A percentile compares a stretch with the other conserved stretches of the same genome.
These are phyloP conservation scores for Polymixis flavicincta DNA, from an alignment of 2,888 invertebrate species.

Conservation along the genomic window DNA sequence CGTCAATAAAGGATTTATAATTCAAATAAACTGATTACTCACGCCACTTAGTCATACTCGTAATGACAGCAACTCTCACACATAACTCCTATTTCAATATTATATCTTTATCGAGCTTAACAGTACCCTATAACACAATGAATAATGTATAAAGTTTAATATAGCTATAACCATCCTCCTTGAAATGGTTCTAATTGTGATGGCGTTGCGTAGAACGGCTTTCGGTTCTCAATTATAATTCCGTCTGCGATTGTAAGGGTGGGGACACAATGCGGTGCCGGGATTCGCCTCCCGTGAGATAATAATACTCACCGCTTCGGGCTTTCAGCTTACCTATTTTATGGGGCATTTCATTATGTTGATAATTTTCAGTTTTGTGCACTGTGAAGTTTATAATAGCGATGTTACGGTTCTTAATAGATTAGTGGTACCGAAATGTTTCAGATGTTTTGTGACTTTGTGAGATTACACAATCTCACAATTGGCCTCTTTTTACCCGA, in stretches of 20 bases:
- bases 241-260: constrained; percentile 71
- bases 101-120: constrained; percentile 53
- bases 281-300: constrained; percentile 60
- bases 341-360: constrained; percentile 64
- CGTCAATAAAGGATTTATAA: constrained; percentile 5
- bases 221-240: constrained; percentile 72
- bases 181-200: constrained; percentile 68
- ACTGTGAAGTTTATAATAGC: constrained; percentile 24
- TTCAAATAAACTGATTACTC: constrained; percentile 23
- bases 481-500: not conserved
- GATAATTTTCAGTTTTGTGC: constrained; percentile 55
- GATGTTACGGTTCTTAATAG: constrained; percentile 7
- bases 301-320: constrained; percentile 66
- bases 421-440: constrained; percentile 13
- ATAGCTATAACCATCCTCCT: constrained; percentile 58
- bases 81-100: constrained; percentile 58
- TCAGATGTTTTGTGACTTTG: not conserved
- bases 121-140: constrained; percentile 57
- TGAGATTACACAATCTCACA: not conserved
- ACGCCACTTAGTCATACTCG: constrained; percentile 17
- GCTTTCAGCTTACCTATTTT: constrained; percentile 66
- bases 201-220: constrained; percentile 64
- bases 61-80: constrained; percentile 55
- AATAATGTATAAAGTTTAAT: constrained; percentile 66
- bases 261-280: constrained; percentile 66